A percentile compares a stretch with the other conserved stretches of the same genome.
Evolutionary conservation across 2,113 vertebrate species (phyloP).

Genomic region (Onychorhynchus coronatus): DNA sequence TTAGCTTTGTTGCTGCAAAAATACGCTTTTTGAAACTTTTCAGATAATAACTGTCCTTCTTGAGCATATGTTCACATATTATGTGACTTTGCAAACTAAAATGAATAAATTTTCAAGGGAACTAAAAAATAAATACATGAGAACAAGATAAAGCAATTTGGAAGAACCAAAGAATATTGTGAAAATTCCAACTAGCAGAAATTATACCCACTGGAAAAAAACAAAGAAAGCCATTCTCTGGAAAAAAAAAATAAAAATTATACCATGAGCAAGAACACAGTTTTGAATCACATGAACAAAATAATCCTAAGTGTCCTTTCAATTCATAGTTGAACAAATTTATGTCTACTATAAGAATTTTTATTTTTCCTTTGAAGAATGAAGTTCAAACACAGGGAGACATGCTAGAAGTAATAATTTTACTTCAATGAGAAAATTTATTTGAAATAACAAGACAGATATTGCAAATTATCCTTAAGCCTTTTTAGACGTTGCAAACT

Average conservation of each 20-base stretch:
- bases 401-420: not conserved
- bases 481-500: not conserved
- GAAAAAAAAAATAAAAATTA: fast-evolving
- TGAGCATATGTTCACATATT: not conserved
- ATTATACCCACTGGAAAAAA: not conserved
- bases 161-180: not conserved
- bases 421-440: not conserved
- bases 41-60: not conserved
- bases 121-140: not conserved
- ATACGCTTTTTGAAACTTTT: not conserved
- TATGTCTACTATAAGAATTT: not conserved
- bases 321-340: not conserved
- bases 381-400: not conserved
- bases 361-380: not conserved
- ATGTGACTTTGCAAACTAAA: not conserved
- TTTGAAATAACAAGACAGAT: not conserved
- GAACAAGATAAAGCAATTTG: not conserved
- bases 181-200: not conserved
- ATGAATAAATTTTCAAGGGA: not conserved
- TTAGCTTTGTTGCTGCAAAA: not conserved
- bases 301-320: not conserved
- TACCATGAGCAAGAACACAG: not conserved
- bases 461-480: not conserved
- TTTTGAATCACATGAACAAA: not conserved
- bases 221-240: not conserved